phyloP scores from a whole-genome alignment of 2,113 vertebrate species.

The Hepsetus odoe region DNA sequence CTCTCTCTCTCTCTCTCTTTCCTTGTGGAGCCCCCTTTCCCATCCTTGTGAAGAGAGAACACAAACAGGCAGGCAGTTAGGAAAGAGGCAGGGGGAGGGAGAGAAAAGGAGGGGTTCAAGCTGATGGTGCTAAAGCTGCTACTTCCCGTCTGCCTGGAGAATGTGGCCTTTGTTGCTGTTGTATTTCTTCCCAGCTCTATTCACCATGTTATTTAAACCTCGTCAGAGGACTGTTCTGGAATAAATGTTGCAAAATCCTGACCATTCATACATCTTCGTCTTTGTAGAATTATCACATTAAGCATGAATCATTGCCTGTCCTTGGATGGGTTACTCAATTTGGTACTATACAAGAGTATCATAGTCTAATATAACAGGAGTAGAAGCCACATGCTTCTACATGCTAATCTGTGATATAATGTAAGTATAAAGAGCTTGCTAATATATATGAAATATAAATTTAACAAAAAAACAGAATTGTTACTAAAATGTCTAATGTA shows the following conservation, averaged over 20 bases:
- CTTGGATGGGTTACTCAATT: not conserved
- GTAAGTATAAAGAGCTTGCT: too few relatives aligned
- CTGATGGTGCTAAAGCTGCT: slow-evolving; percentile 33
- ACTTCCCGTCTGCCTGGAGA: slow-evolving; percentile 47
- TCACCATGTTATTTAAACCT: slow-evolving; percentile 2
- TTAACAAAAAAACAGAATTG: too few relatives aligned
- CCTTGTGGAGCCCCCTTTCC: slow-evolving; percentile 40
- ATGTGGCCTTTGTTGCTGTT: slow-evolving; percentile 38
- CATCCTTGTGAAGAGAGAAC: slow-evolving; percentile 42
- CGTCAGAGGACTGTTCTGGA: slow-evolving; percentile 11
- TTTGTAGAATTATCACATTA: not conserved
- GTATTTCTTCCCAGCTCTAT: slow-evolving; percentile 12
- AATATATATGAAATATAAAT: not conserved
- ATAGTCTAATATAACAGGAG: not conserved
- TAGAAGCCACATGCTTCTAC: not conserved
- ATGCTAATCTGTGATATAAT: not conserved
- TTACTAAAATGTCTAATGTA: too few relatives aligned
- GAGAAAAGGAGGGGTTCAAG: not conserved
- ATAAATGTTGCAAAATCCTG: slow-evolving; percentile 7
- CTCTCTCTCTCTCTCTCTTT: slow-evolving; percentile 34
- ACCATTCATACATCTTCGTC: not conserved
- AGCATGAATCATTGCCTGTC: not conserved
- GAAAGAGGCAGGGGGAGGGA: slow-evolving; percentile 28
- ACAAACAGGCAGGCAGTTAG: slow-evolving; percentile 36
- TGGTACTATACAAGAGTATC: not conserved